Evolutionary conservation across 1,140 invertebrate genomes (phyloP), one percentile per base, ranked within the genome.

Genomic region (Hestina assimilis): DNA sequence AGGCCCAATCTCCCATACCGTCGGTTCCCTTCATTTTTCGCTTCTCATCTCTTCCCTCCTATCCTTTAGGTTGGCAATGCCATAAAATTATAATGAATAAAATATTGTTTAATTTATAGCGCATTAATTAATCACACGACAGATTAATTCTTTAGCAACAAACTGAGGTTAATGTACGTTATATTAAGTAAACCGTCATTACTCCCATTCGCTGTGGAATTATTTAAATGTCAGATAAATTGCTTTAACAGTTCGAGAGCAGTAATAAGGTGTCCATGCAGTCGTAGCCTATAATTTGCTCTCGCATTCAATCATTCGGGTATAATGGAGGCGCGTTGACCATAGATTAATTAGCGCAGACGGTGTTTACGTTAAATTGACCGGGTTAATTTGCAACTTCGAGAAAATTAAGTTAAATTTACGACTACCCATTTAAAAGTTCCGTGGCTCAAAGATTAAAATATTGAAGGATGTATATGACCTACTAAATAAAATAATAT

Each of bases 141-240:
- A 57, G 46, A 43, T 51, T 35, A 48, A 57, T 57, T 33, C 48
- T 52, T 58, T 63, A 41, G 59, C 52, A 55, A 35, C 42, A 59
- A 55, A 42, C 56, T 38, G 41, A 43, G 63, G 59, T 63, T 78
- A 77, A 72, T 65, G 58, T 29, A 66, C 65, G 59, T 71, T 68
- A 60, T 61, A 69, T 78, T 78, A 77, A 80, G 67, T 72, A 82
- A 79, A 71, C 70, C 73, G 69, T 65, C 74, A 79, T 85, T 83
- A 83, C 69, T 70, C 66, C 71, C 76, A 75, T 81, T 82, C 67
- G 63, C 69, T 48, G 75, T 52, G 70, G 72, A 79, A 87, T 84
- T 85, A 85, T 85, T 87, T 87, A 85, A 87, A 87, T 83, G 82
- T 87, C 81, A 83, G 84, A 55, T 85, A 83, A 83, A 85, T 85